Conservation (phyloP, 2,797 vertebrate species). For the Lemur catta region DNA sequence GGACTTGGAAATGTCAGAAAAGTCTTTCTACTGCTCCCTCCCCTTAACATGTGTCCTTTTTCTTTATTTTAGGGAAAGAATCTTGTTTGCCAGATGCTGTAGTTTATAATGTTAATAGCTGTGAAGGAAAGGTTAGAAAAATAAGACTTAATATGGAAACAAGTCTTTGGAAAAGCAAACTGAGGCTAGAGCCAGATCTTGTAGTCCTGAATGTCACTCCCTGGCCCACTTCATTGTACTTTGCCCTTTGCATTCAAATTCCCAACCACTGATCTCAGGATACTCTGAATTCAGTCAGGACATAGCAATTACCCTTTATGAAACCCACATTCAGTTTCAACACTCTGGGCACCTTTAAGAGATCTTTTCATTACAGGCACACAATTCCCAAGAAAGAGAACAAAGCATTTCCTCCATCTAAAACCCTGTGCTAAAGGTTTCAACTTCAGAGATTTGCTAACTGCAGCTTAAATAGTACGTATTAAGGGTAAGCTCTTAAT, state of each 20-base stretch:
- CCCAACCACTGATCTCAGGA: conserved; percentile 1
- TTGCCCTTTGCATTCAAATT: conserved; percentile 11
- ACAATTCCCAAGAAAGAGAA: conserved; percentile 37
- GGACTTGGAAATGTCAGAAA: neutral
- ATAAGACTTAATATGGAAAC: neutral
- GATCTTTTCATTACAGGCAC: conserved; percentile 34
- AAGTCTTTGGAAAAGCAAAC: neutral
- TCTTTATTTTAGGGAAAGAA: neutral
- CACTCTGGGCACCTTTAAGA: neutral
- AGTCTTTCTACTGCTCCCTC: neutral
- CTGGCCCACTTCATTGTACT: neutral
- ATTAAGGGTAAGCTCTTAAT: neutral
- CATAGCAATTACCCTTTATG: conserved; percentile 46
- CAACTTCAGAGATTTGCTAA: conserved; percentile 54
- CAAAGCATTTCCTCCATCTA: conserved; percentile 20
- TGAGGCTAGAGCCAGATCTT: neutral
- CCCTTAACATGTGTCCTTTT: neutral
- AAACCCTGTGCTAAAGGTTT: conserved; percentile 48
- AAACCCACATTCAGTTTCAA: neutral
- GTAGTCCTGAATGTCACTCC: neutral
- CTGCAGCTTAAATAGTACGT: neutral
- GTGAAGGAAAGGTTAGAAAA: conserved; percentile 1
- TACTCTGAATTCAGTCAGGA: neutral
- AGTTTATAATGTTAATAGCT: neutral
- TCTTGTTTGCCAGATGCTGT: neutral